Base-by-base conservation (phyloP, 1,140 invertebrate species). In the Macrostomum lignano region DNA sequence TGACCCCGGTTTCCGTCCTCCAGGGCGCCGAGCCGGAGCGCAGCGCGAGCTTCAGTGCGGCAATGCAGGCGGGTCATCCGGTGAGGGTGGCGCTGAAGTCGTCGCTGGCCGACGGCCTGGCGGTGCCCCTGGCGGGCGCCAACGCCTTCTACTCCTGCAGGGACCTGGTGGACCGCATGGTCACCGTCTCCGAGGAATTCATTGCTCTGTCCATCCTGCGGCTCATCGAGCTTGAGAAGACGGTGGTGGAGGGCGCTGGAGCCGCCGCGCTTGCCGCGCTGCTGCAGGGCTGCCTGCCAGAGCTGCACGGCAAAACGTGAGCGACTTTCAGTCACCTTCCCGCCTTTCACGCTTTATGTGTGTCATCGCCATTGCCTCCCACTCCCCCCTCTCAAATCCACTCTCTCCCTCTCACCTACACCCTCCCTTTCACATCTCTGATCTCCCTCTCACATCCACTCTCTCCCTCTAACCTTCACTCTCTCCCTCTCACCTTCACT, bases 21-120 rank as follows among this genome's bases (percentile, higher is more conserved):
- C 45, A 84, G 76, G 79, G 77, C 17, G 76, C 79, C 2, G 81
- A 88, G 55, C 73, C 78, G 0, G 77, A 82, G 45, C 67, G 71
- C 40, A 82, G 77, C 52, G 65, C 74, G 3, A 77, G 75, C 47
- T 86, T 82, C 58, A 51, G 65, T 4, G 52, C 61, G 21, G 75
- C 79, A 0, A 45, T 82, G 36, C 62, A 70, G 40, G 60, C 65
- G 29, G 67, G 71, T 0, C 63, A 68, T 33, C 75, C 76, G 11
- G 55, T 68, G 0, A 58, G 62, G 33, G 69, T 70, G 2, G 50
- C 65, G 11, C 69, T 70, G 21, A 59, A 67, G 24, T 71, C 74
- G 2, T 79, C 76, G 0, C 45, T 86, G 29, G 78, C 79, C 1
- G 81, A 88, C 61, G 81, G 79, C 46, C 58, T 88, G 13, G 76